These are phyloP conservation scores for Tarsius wallacei DNA, from an alignment of 2,797 vertebrate species.

Conservation along the genomic window DNA sequence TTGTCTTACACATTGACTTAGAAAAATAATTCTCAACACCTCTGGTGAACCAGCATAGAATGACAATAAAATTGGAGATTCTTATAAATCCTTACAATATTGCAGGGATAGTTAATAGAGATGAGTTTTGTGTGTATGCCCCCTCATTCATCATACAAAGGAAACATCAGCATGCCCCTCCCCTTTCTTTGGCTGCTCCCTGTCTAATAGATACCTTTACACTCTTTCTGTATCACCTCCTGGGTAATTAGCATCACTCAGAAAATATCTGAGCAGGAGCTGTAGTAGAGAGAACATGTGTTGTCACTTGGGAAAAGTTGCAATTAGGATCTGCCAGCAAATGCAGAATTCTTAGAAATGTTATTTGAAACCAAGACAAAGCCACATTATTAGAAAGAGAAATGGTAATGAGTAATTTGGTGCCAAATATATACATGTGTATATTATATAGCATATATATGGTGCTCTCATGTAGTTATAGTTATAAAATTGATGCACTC, in stretches of 20 bases:
- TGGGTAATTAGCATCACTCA: slow-evolving; percentile 69
- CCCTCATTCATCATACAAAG: slow-evolving; percentile 27
- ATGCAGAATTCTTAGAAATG: slow-evolving; percentile 19
- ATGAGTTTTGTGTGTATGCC: slow-evolving; percentile 11
- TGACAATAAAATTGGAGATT: background rate
- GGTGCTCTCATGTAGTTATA: background rate
- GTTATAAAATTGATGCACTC: slow-evolving; percentile 39
- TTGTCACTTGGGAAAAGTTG: slow-evolving; percentile 20
- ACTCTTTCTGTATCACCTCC: slow-evolving; percentile 49
- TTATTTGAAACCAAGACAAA: slow-evolving; percentile 58
- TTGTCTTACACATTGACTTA: background rate
- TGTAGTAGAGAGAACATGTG: background rate
- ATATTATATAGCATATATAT: background rate
- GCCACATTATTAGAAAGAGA: slow-evolving; percentile 42
- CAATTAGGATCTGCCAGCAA: slow-evolving; percentile 38
- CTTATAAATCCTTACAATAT: background rate
- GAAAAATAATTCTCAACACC: slow-evolving; percentile 7
- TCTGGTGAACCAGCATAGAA: slow-evolving; percentile 26
- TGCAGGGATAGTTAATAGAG: background rate
- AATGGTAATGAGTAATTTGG: slow-evolving; percentile 47
- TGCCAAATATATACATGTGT: background rate
- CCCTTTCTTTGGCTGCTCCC: background rate
- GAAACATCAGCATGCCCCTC: background rate
- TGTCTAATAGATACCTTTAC: slow-evolving; percentile 45
- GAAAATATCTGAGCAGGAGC: slow-evolving; percentile 32